Base-by-base conservation (phyloP, 2,113 vertebrate species). In the Triplophysa siluroides region DNA sequence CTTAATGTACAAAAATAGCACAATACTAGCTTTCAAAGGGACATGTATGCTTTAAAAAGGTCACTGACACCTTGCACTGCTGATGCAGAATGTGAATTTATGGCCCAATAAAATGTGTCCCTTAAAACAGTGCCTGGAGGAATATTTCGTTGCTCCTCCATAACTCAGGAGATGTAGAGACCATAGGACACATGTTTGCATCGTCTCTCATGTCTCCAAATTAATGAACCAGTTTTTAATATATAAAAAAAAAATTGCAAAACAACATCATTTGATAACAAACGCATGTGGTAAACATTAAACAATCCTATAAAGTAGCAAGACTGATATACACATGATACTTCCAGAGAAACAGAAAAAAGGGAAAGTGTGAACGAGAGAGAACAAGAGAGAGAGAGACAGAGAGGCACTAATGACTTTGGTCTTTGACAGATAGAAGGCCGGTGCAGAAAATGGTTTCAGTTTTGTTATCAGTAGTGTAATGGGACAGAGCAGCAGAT, bases 341-440 rank as follows among this genome's bases (percentile, higher is more conserved):
- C 84, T 86, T 85, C 85, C 82, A 80, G 19, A 78, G 60, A 66
- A 76, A 68, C 64, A 21, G 73, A 29, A 74, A 60, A 78, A 29
- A 24, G 24, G 76, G 64, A 4, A 18, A 82, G 47, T 13, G 45
- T 58, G 54, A 75, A n/a, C 77, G 70, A 47, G 14, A 69, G 60
- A 16, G 66, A 83, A 45, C 67, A 24, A 52, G 43, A 63, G 58
- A 62, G 66, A 79, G 52, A 79, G 83, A 86, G 83, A 88, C 78
- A 76, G 54, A 38, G 24, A 3, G 11, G 41, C 21, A 23, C 76
- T 47, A 64, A 41, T 77, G 66, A 29, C 29, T 81, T 41, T 41
- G 26, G 41, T 45, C 45, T 29, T 69, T 5, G 47, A 66, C 33
- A 66, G 23, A 81, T 58, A 64, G 50, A 76, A 78, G 76, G 29